Conservation (phyloP, 1,140 invertebrate genomes). For the Caerostris extrusa region DNA sequence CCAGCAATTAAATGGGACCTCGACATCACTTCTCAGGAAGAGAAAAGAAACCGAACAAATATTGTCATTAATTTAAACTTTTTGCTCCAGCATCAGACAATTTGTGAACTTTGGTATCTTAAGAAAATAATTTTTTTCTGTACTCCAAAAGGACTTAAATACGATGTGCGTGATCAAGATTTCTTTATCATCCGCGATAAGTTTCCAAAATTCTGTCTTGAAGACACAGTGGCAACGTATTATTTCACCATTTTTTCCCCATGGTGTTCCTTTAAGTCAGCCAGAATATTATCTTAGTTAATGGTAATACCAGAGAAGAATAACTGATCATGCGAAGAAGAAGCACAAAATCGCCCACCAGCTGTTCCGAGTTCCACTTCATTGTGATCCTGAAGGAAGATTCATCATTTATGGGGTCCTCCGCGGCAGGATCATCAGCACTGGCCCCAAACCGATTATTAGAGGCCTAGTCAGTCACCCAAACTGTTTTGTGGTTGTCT, state of each 20-base stretch:
- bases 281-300: constrained; percentile 54
- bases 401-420: constrained; percentile 48
- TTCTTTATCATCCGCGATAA: constrained; percentile 52
- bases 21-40: neutral
- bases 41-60: constrained; percentile 57
- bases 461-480: constrained; percentile 66
- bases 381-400: constrained; percentile 28
- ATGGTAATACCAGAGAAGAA: constrained; percentile 68
- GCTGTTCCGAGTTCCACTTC: constrained; percentile 55
- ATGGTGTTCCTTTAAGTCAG: neutral
- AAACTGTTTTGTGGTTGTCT: constrained; percentile 68
- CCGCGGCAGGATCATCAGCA: constrained; percentile 44
- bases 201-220: neutral
- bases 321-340: constrained; percentile 6
- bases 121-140: constrained; percentile 39
- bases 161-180: constrained; percentile 54
- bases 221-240: constrained; percentile 20
- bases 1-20: constrained; percentile 51
- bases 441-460: constrained; percentile 58
- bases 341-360: constrained; percentile 57
- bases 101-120: neutral
- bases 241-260: constrained; percentile 57
- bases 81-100: neutral
- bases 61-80: constrained; percentile 60
- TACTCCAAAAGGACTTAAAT: neutral